Evolutionary conservation across 2,797 vertebrate genomes (phyloP), one percentile per base, ranked within the genome.

Genomic region (Semotilus atromaculatus): DNA sequence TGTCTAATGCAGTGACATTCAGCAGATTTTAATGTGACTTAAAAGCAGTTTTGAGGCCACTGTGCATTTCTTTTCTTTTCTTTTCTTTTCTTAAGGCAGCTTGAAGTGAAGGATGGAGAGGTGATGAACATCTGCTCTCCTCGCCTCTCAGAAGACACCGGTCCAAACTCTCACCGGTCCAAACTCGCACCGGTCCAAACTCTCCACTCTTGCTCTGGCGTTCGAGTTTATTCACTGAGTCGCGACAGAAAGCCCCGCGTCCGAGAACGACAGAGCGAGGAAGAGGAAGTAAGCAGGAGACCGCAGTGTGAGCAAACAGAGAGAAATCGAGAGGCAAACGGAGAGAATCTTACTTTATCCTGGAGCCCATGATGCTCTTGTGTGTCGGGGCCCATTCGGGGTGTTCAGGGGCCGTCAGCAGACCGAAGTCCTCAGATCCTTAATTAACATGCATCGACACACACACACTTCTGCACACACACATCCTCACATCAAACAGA

Each of bases 311-410:
- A 29, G 13, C 36, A n/a, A 58, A 62, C 16, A 16, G 43, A 53
- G 18, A 76, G 9, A 51, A 55, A 67, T 16, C 26, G 9, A 36
- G 19, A 53, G 64, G 75, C 6, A 68, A 26, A 51, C 3, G 29
- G 4, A 40, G 18, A 67, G 3, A 62, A 26, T 90, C 94, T 93
- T 92, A 96, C 95, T 94, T 95, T 55, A 95, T 87, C 94, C 95
- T 94, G 89, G 95, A 94, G 87, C 95, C 95, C 95, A 95, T 96
- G 88, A 23, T 95, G 89, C 77, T 80, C 31, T 16, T 66, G 77
- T 78, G 58, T 40, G 60, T 26, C 84, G 87, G 89, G 88, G 93
- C 91, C 94, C 93, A 95, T 94, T 73, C 73, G 83, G 86, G 86
- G 51, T 82, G 71, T 77, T 88, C 83, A 83, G 86, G 86, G 78